phyloP scores from a whole-genome alignment of 2,888 invertebrate genomes.

The Ornithoptera alexandrae region DNA sequence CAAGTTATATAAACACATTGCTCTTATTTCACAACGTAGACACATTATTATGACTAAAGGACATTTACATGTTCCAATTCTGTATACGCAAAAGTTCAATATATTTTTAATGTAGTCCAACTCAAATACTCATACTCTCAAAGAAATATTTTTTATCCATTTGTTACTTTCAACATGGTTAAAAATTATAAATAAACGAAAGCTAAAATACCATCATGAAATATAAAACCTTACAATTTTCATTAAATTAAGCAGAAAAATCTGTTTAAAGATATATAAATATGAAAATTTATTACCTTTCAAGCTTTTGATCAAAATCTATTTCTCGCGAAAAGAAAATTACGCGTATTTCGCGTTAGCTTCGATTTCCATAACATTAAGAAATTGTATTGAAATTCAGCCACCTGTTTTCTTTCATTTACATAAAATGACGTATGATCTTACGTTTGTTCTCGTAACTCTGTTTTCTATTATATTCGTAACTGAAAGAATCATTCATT shows the following conservation, averaged over 20 bases:
- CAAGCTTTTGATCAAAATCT: constrained; percentile 18
- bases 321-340: constrained; percentile 24
- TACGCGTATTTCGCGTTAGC: constrained; percentile 26
- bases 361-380: constrained; percentile 31
- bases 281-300: not conserved
- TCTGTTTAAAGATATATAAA: not conserved
- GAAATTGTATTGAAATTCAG: constrained; percentile 66
- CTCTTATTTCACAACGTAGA: not conserved
- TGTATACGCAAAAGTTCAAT: not conserved
- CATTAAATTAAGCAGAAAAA: not conserved
- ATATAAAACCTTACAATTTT: too few species aligned
- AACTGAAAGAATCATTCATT: not conserved
- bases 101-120: not conserved
- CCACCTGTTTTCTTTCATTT: constrained; percentile 73
- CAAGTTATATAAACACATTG: constrained; percentile 17
- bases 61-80: not conserved
- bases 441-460: constrained; percentile 30
- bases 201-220: too few species aligned
- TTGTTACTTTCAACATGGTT: too few species aligned
- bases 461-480: constrained; percentile 3
- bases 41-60: not conserved
- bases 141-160: too few species aligned
- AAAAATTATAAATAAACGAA: too few species aligned
- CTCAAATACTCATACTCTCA: too few species aligned
- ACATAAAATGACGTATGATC: constrained; percentile 46